Evolutionary conservation across 2,113 vertebrate species (phyloP).

Genomic region (Chamaea fasciata): DNA sequence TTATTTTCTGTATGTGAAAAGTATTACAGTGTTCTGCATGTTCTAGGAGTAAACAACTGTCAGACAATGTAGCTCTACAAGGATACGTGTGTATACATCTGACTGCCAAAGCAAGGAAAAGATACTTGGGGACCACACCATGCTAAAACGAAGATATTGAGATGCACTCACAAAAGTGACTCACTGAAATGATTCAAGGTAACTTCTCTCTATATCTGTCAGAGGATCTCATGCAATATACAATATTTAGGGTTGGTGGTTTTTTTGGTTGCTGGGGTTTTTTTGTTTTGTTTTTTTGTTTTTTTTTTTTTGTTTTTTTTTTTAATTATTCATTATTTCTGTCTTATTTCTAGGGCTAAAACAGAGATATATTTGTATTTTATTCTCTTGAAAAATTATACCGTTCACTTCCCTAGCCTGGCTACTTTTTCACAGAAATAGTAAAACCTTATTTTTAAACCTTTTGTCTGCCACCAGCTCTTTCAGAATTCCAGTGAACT

Average conservation of each 20-base stretch:
- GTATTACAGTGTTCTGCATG: not conserved
- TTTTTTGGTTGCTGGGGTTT: too few relatives aligned
- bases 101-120: not conserved
- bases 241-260: not conserved
- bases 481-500: not conserved
- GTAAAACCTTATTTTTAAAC: not conserved
- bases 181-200: not conserved
- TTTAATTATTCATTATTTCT: not conserved
- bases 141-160: not conserved
- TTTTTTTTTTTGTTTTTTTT: too few relatives aligned
- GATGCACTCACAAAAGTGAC: not conserved
- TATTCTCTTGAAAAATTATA: not conserved
- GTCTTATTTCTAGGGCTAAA: not conserved
- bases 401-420: not conserved
- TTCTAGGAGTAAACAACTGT: not conserved
- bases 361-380: not conserved
- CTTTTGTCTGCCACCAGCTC: not conserved
- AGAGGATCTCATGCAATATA: not conserved
- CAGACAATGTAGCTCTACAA: not conserved
- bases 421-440: not conserved
- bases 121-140: not conserved
- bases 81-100: not conserved
- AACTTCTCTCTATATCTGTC: not conserved
- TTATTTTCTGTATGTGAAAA: not conserved
- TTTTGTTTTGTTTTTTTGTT: too few relatives aligned